Evolutionary conservation across 2,888 invertebrate species (phyloP), one percentile per base, ranked within the genome.

Genomic region (Parnassius apollo): DNA sequence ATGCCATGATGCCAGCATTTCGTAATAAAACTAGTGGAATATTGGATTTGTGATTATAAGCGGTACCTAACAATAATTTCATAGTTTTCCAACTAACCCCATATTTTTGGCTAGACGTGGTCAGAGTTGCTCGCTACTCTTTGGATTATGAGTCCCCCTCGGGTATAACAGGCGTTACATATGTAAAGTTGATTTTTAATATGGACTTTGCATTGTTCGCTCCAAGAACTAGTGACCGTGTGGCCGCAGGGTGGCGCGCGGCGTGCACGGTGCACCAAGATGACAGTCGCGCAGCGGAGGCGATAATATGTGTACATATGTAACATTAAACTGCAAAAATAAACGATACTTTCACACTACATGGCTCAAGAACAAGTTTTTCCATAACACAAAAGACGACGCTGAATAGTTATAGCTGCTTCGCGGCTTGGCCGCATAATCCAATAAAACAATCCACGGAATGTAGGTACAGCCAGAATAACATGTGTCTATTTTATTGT

Each of bases 331-430:
- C 90, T 86, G 91, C 90, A 89, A 83, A 91, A 91, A 91, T 91
- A 91, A 91, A 91, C 81, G 85, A 91, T 77, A 84, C 84, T 88
- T 91, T 91, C 91, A 91, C 91, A 91, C 91, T 91, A 91, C 91
- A 91, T 89, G 90, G 91, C 87, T 90, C 88, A 89, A 91, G 86
- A 91, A 91, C 91, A 91, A 91, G 91, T 91, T 91, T 91, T 91
- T 91, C 91, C 91, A 91, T 91, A 91, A 91, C 91, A 91, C 91
- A 91, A 91, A 91, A 91, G 91, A 90, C 91, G 85, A 90, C 91
- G 87, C 89, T 91, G 91, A 91, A 91, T 91, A 91, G 91, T 91
- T 91, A 91, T 91, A 91, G 91, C 89, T 90, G 85, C 88, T 89
- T 85, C 89, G 87, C 86, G 85, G 84, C 86, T 85, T 85, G 86